Conservation (phyloP, 2,113 vertebrate genomes). For the Riparia riparia region DNA sequence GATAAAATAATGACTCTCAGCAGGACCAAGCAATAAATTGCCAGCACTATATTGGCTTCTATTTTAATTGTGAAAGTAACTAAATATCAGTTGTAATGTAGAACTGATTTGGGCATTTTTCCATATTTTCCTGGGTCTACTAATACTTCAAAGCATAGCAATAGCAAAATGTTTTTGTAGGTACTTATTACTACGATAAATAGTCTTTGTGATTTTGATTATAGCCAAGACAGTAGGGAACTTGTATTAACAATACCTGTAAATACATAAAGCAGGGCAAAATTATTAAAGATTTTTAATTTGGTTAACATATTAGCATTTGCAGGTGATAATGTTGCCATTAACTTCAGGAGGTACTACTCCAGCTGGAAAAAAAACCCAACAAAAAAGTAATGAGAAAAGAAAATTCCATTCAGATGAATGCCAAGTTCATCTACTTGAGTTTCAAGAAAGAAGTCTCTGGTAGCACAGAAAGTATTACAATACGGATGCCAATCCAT, state of each 20-base stretch:
- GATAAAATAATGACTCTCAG: conserved; percentile 22
- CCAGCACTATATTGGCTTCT: not conserved
- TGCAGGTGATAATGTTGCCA: not conserved
- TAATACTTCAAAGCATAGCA: not conserved
- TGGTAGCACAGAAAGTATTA: not conserved
- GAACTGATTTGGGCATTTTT: not conserved
- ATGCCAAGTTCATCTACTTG: not conserved
- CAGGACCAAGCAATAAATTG: not conserved
- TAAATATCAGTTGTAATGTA: not conserved
- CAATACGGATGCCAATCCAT: not conserved
- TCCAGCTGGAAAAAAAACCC: not conserved
- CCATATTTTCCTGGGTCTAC: not conserved
- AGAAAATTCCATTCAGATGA: not conserved
- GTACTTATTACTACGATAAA: not conserved
- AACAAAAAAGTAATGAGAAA: not conserved
- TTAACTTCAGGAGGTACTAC: not conserved
- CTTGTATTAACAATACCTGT: not conserved
- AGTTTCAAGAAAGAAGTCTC: not conserved
- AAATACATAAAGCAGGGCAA: not conserved
- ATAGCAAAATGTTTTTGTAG: not conserved
- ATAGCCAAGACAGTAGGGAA: not conserved
- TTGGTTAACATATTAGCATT: not conserved
- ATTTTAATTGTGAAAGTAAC: conserved; percentile 21
- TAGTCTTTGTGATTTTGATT: not conserved
- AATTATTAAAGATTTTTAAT: not conserved